Evolutionary conservation across 2,113 vertebrate species (phyloP).

Genomic region (Rattus rattus): DNA sequence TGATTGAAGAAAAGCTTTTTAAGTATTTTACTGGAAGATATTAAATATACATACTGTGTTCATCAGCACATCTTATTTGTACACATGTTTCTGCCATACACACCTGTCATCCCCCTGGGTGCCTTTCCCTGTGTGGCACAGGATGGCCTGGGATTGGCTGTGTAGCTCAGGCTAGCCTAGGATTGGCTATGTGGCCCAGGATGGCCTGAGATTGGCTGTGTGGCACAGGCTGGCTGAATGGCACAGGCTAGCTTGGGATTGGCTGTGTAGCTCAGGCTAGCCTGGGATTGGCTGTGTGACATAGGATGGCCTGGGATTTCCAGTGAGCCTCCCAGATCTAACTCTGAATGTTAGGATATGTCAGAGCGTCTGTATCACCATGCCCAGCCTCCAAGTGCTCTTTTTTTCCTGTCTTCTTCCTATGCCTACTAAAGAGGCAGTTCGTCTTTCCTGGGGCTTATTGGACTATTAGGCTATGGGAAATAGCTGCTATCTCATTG

Average conservation of each 20-base stretch:
- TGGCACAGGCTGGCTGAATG: neutral
- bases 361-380: neutral
- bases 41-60: neutral
- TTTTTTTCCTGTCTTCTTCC: neutral
- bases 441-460: neutral
- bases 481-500: neutral
- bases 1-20: constrained; percentile 14
- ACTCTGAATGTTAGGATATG: neutral
- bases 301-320: neutral
- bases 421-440: neutral
- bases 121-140: neutral
- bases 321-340: neutral
- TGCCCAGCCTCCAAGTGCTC: neutral
- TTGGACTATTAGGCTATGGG: neutral
- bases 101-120: neutral
- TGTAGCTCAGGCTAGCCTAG: neutral
- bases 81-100: neutral
- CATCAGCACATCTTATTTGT: neutral
- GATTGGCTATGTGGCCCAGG: neutral
- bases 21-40: neutral
- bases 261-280: neutral
- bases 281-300: neutral
- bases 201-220: neutral
- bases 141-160: neutral
- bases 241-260: neutral